Evolutionary conservation across 2,888 invertebrate genomes (phyloP), one percentile per base, ranked within the genome.

Genomic region (Stenchaetothrips biformis): DNA sequence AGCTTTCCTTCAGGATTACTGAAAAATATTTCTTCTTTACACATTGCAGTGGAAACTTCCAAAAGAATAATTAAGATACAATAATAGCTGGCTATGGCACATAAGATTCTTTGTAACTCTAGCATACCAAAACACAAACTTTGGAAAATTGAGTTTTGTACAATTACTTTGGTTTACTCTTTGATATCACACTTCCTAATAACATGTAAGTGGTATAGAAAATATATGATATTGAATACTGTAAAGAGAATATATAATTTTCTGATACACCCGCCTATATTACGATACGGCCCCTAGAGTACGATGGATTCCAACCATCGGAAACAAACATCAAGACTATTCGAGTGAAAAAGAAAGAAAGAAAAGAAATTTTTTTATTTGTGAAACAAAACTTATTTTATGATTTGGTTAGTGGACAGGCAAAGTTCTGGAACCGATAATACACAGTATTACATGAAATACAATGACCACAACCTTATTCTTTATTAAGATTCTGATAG

Each of bases 181-280:
- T 74, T 74, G 67, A 74, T 74, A 74, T 74, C 67, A 74, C 67
- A 74, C 67, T 25, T 25, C 7, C 67, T 74, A 74, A 74, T 74
- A 74, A 74, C 25, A 74, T 74, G 21, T 74, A 74, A 25, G 67
- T 25, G 67, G 67, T 74, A 74, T 74, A 74, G 67, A 74, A 74
- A 74, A 74, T 74, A 74, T 74, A 74, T 74, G 67, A 74, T 74
- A 74, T 74, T 25, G 67, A 74, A 74, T 74, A 74, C 67, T 74
- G 67, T 74, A 21, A 74, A 74, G 21, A 74, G 67, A 74, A 74
- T 74, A 74, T 74, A 21, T 74, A 21, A 74, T 25, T 74, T 74
- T 74, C 67, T 74, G 67, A 74, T 74, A 74, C 21, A 59, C 4
- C 59, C 16, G 9, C 18, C 21, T 67, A n/a, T 21, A 3, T n/a